Base-by-base conservation (phyloP, 2,797 vertebrate genomes). In the Argentina silus region DNA sequence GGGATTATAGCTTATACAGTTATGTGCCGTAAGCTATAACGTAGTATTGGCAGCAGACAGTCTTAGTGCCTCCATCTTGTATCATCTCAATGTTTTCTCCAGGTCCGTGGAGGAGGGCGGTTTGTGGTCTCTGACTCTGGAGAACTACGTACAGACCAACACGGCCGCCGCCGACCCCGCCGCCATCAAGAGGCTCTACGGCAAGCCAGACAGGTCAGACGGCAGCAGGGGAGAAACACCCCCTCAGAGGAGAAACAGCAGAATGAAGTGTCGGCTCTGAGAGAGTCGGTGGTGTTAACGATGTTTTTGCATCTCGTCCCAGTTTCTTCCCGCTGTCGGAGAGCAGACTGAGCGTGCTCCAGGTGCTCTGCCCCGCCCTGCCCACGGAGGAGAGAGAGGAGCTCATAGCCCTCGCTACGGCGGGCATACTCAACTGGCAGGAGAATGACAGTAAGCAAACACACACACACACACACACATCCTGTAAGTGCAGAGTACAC, bases 281-380 rank as follows among this genome's bases (percentile, higher is more conserved):
- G 36, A 9, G 7, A 23, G 43, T 47, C 36, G 57, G 64, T 3
- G 21, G 43, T 76, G 8, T 55, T 84, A 6, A 75, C 67, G 44
- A 15, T 27, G 5, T 82, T 61, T 90, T 19, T 82, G 42, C 81
- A 73, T 79, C 12, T 45, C 44, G 45, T 59, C 70, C 81, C 86
- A 99, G 98, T 85, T 95, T 97, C 83, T 96, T 96, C 56, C 95
- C 96, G 42, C 91, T 96, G 75, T 95, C 95, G 23, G 94, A 94
- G 72, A 95, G 95, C 75, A 95, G 89, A 68, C 79, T 99, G 83
- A 96, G 93, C 86, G 97, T 97, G 0, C 86, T 98, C 64, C 97
- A 98, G 86, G 94, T 95, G 74, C 89, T 99, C 36, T 96, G 95
- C 83, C 90, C 95, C 3, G 91, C 90, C 87, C 93, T 98, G 90